Evolutionary conservation across 2,113 vertebrate genomes (phyloP).

Genomic region (Pteropus alecto): DNA sequence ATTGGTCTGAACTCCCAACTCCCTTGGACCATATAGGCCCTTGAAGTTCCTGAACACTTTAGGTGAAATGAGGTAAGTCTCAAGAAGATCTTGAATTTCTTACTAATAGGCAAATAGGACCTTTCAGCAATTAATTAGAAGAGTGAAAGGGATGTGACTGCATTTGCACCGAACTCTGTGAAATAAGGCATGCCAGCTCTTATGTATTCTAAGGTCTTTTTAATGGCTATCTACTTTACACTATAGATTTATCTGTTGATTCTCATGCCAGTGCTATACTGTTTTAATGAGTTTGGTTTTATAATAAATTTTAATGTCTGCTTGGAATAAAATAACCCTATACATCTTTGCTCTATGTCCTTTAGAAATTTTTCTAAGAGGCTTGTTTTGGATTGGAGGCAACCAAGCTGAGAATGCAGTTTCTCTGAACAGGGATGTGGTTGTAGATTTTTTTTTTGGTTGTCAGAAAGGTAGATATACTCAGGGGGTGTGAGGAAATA

Average conservation of each 20-base stretch:
- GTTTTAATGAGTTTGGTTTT: background rate
- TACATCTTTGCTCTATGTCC: background rate
- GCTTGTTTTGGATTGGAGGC: background rate
- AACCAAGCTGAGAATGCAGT: background rate
- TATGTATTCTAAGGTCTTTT: background rate
- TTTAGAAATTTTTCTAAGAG: background rate
- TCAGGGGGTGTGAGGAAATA: background rate
- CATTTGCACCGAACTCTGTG: background rate
- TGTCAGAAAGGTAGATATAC: background rate
- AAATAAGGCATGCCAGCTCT: background rate
- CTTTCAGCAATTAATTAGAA: background rate
- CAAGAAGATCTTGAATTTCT: background rate
- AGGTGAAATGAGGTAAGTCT: background rate
- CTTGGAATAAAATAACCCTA: background rate
- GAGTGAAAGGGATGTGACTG: background rate
- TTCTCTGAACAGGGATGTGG: background rate
- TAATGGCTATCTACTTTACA: background rate
- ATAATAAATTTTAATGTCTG: background rate
- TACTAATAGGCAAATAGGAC: background rate
- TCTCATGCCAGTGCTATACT: background rate
- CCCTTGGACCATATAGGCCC: too few species aligned
- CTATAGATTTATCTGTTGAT: background rate
- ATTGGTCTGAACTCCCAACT: background rate
- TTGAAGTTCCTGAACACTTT: background rate
- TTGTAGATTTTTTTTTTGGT: background rate